Evolutionary conservation across 2,797 vertebrate species (phyloP), one percentile per base, ranked within the genome.

Genomic region (Taeniopygia guttata): DNA sequence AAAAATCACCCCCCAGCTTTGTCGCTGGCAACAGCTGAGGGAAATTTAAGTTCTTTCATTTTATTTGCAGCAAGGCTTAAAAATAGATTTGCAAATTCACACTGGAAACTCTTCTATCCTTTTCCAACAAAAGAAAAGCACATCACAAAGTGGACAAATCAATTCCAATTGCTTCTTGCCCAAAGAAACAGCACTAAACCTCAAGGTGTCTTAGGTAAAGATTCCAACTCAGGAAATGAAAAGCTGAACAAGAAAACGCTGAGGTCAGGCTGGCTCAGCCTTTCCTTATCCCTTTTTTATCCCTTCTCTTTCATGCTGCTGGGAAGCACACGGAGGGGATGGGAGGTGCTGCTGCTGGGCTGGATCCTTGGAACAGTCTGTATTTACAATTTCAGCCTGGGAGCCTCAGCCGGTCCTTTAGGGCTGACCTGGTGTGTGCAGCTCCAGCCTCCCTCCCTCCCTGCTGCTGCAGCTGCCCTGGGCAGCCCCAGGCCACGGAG

Each of bases 201-300:
- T 92, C 72, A 43, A 85, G 75, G 80, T 66, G 42, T 86, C 91
- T 79, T 14, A 59, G 45, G 73, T 32, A n/a, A 69, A 84, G 69
- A 43, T 40, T 95, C 87, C 69, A 84, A 60, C 85, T 27, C 58
- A 86, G 91, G 94, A 92, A 94, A 92, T 93, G 87, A 91, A 94
- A 96, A 96, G 75, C 77, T 22, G 78, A 66, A 67, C 25, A 45
- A 88, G 54, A 86, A 95, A 93, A 94, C 13, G 45, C 79, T 62
- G 32, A 86, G 92, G 74, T 96, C 89, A 88, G 87, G 69, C 58
- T 56, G 87, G 85, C 86, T 93, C 66, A 90, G 42, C 60, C 88
- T 84, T 49, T 70, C 10, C 76, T 95, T 60, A 78, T 86, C 79
- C 89, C 85, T 56, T 38, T 64, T 76, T 95, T 67, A 84, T 85